These are phyloP conservation scores for Hystrix brachyura DNA, from an alignment of 2,113 vertebrate genomes.

Conservation along the genomic window DNA sequence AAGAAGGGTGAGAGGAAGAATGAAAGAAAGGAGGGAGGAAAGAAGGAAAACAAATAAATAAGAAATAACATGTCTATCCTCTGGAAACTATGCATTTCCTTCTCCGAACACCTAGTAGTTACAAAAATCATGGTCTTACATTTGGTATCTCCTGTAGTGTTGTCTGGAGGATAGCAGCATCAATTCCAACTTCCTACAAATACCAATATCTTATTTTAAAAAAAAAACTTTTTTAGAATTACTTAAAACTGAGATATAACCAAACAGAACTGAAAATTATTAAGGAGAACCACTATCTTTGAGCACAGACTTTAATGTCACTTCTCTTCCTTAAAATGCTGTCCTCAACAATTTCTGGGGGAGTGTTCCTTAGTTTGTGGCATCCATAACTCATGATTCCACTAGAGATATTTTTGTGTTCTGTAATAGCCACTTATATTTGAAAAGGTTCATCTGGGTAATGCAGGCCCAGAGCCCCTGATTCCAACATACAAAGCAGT, in stretches of 20 bases:
- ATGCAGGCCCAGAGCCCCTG: not conserved
- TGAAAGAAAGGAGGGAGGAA: not conserved
- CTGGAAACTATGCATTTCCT: slow-evolving; percentile 19
- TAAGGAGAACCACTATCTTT: not conserved
- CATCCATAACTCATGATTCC: not conserved
- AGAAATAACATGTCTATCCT: not conserved
- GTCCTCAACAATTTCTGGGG: not conserved
- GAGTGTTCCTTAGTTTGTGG: not conserved
- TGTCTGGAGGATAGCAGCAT: not conserved
- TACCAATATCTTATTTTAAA: not conserved
- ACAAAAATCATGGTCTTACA: not conserved
- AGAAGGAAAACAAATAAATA: not conserved
- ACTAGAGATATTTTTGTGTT: not conserved
- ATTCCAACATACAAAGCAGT: not conserved
- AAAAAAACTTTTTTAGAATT: not conserved
- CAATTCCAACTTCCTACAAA: not conserved
- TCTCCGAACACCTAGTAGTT: not conserved
- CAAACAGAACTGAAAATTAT: not conserved
- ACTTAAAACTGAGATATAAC: not conserved
- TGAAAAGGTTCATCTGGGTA: not conserved
- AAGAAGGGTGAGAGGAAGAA: not conserved
- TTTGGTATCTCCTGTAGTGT: not conserved
- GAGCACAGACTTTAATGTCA: not conserved
- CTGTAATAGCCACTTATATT: not conserved
- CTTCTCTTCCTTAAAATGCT: not conserved